A percentile compares a stretch with the other conserved stretches of the same genome.
phyloP scores from a whole-genome alignment of 2,888 invertebrate genomes.

The Melieria picta region DNA sequence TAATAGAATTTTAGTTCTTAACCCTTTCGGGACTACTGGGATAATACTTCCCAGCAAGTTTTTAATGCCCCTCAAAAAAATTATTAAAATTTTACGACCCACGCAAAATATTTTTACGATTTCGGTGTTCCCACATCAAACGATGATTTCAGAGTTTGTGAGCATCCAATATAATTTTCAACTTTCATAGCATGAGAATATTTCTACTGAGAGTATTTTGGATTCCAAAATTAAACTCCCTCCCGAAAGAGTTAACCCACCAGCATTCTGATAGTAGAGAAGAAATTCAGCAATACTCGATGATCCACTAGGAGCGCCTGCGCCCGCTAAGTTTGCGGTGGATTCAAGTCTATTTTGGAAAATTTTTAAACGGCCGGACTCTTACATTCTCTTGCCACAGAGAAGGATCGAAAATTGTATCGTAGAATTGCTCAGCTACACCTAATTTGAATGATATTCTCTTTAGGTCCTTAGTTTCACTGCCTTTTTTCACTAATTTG shows the following conservation, averaged over 20 bases:
- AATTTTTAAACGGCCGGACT: neutral
- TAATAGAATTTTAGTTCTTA: neutral
- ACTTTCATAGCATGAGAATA: too few relatives aligned
- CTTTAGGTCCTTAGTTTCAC: neutral
- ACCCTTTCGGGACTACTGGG: neutral
- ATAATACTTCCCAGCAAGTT: too few relatives aligned
- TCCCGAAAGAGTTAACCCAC: too few relatives aligned
- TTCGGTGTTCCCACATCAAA: too few relatives aligned
- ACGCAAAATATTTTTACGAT: too few relatives aligned
- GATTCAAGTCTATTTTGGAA: neutral
- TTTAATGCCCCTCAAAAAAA: too few relatives aligned
- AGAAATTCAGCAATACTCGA: neutral
- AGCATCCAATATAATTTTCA: too few relatives aligned
- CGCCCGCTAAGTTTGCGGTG: neutral
- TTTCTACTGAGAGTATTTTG: too few relatives aligned
- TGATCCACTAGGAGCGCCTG: neutral
- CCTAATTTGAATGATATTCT: constrained; percentile 10
- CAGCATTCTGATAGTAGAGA: neutral
- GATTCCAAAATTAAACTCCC: too few relatives aligned
- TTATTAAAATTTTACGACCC: too few relatives aligned
- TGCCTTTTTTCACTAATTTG: constrained; percentile 9
- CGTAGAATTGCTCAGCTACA: neutral
- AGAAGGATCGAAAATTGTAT: neutral
- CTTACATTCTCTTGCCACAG: constrained; percentile 10
- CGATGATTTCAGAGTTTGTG: too few relatives aligned